Base-by-base conservation (phyloP, 2,797 vertebrate genomes). In the Sarcoramphus papa region DNA sequence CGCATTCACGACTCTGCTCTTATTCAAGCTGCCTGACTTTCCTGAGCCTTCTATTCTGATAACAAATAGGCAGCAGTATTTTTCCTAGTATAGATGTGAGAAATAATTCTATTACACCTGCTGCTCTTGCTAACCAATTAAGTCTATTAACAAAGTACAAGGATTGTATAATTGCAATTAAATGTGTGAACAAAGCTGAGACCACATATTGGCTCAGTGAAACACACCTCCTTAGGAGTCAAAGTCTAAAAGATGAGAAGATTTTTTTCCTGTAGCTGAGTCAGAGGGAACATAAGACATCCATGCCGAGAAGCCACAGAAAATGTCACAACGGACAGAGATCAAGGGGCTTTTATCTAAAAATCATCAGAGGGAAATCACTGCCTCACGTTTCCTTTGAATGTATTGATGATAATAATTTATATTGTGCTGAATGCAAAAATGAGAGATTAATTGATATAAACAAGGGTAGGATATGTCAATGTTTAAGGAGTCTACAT, bases 71-170 rank as follows among this genome's bases (percentile, higher is more conserved):
- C 48, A 84, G 65, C 12, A 77, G 27, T 53, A 68, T 65, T 91
- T 95, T 85, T 88, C 67, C 64, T 76, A 6, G 19, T 19, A 72
- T n/a, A 57, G n/a, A 72, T 67, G 40, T 94, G 54, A 86, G 88
- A 57, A 79, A 90, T 82, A 93, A 85, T 92, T 90, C 56, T 41
- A 5, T 57, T 91, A 76, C 13, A 90, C 30, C 45, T 92, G 73
- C 57, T 74, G 80, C 14, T 86, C 37, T 85, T 88, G 73, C n/a
- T 93, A 91, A 40, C 35, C 41, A 95, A 92, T 96, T 95, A 96
- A 76, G 45, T 65, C 67, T 62, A 60, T 54, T 95, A 96, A 85
- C 53, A 57, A 60, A 77, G 63, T 47, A 92, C 82, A 92, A 40
- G 57, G 47, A 78, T 47, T 83, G 30, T 63, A 20, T 72, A 91